Percentiles rank a stretch among this genome's conserved stretches.
These are phyloP conservation scores for Conger conger DNA, from an alignment of 2,113 vertebrate genomes.

Conservation along the genomic window DNA sequence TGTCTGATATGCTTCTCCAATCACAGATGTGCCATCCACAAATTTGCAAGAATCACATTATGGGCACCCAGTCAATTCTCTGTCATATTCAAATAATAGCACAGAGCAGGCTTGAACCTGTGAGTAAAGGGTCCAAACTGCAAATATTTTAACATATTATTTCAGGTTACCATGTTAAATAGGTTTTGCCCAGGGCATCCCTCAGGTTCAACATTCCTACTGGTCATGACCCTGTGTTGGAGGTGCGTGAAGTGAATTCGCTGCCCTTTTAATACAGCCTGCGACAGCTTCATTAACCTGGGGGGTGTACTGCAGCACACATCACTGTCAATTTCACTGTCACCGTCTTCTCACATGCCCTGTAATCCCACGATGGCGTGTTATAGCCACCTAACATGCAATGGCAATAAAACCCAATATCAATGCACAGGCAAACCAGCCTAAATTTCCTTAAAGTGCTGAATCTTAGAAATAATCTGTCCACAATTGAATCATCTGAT, in stretches of 20 bases:
- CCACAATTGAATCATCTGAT: no score
- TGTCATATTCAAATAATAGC: background rate
- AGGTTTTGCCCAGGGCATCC: background rate
- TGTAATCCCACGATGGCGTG: background rate
- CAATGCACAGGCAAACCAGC: background rate
- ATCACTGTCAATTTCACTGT: background rate
- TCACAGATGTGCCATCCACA: no score
- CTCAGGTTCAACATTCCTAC: background rate
- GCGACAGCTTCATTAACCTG: constrained; percentile 6
- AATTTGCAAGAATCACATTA: background rate
- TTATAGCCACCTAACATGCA: background rate
- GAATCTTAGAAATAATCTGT: no score
- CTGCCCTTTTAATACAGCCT: background rate
- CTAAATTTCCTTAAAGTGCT: background rate
- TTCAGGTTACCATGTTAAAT: background rate
- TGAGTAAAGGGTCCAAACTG: background rate
- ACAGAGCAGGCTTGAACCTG: background rate
- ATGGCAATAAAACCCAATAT: background rate
- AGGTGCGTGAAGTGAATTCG: background rate
- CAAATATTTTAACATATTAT: background rate
- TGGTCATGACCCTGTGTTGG: background rate
- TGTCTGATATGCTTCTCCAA: no score
- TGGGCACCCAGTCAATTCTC: background rate
- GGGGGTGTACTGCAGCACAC: background rate
- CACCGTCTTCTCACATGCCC: background rate